A percentile compares a stretch with the other conserved stretches of the same genome.
These are phyloP conservation scores for Candoia aspera DNA, from an alignment of 2,113 vertebrate species.

Conservation along the genomic window DNA sequence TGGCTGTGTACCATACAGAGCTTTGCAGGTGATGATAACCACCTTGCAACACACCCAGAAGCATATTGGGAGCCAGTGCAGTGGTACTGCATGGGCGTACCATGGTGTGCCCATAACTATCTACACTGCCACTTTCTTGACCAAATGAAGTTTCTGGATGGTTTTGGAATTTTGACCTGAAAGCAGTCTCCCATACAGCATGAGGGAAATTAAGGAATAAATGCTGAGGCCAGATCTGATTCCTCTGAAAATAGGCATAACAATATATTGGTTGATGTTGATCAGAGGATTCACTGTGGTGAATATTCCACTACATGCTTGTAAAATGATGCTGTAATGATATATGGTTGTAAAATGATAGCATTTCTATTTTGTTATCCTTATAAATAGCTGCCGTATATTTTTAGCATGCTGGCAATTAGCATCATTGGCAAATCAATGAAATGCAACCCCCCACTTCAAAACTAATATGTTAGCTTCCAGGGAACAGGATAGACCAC, in stretches of 20 bases:
- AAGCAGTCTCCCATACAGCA: background rate
- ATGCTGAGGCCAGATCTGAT: too few relatives aligned
- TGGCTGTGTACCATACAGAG: background rate
- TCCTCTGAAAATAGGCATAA: too few relatives aligned
- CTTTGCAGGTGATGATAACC: background rate
- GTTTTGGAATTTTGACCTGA: background rate
- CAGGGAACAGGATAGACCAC: background rate
- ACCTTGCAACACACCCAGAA: background rate
- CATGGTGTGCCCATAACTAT: too few relatives aligned
- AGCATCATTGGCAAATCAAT: too few relatives aligned
- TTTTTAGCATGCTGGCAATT: background rate
- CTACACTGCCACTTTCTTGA: too few relatives aligned
- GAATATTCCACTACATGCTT: background rate
- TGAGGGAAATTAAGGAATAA: too few relatives aligned
- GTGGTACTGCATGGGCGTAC: background rate
- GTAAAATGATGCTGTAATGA: background rate
- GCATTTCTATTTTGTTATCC: background rate
- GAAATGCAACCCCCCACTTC: background rate
- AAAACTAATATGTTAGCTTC: background rate
- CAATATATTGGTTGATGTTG: too few relatives aligned
- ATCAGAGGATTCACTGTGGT: background rate
- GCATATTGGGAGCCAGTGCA: background rate
- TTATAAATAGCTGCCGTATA: background rate
- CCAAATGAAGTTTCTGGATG: background rate
- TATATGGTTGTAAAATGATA: background rate